These are phyloP conservation scores for Connochaetes taurinus DNA, from an alignment of 2,113 vertebrate genomes.

Conservation along the genomic window DNA sequence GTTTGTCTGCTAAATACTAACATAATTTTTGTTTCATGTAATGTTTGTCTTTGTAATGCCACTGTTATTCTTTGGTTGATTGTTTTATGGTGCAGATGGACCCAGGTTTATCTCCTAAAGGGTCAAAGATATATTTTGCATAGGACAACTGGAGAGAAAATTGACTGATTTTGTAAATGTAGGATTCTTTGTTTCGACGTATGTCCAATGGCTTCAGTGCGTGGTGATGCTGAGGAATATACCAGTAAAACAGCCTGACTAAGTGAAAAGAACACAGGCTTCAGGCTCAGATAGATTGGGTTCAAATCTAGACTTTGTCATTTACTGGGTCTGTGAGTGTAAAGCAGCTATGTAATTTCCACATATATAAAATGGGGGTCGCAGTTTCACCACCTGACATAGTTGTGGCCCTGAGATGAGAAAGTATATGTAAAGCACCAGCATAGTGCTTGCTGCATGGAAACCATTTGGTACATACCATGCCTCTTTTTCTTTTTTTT, in stretches of 20 bases:
- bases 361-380: neutral
- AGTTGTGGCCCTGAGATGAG: neutral
- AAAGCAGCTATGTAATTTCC: neutral
- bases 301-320: neutral
- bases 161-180: constrained; percentile 4
- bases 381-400: neutral
- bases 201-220: neutral
- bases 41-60: neutral
- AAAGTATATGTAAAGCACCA: neutral
- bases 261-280: neutral
- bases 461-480: neutral
- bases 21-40: neutral
- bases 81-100: neutral
- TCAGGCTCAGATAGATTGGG: neutral
- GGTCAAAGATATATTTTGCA: neutral
- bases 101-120: neutral
- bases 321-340: neutral
- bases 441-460: neutral
- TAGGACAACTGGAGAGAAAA: neutral
- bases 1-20: neutral
- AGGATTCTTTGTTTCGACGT: neutral
- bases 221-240: neutral
- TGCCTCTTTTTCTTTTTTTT: neutral
- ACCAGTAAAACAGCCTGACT: neutral
- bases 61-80: neutral